Percentiles rank a stretch among this genome's conserved stretches.
Evolutionary conservation across 2,113 vertebrate species (phyloP).

Genomic region (Podocnemis expansa): DNA sequence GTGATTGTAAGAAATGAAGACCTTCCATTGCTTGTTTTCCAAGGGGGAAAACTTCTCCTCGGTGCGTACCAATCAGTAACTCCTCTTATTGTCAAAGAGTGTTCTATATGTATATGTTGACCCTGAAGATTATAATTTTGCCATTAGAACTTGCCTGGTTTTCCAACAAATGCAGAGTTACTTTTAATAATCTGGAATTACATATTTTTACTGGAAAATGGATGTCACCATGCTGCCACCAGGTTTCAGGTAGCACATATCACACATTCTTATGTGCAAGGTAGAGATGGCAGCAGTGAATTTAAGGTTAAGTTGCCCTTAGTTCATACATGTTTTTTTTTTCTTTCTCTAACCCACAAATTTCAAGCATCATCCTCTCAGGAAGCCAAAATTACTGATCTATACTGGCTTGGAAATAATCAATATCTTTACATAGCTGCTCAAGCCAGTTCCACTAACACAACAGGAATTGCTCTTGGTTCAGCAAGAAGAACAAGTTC

Average conservation of each 20-base stretch:
- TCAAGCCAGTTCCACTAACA: neutral
- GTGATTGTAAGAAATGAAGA: neutral
- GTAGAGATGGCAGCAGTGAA: conserved; percentile 8
- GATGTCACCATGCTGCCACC: conserved; percentile 26
- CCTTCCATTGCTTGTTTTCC: neutral
- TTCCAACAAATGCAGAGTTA: neutral
- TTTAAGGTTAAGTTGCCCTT: conserved; percentile 30
- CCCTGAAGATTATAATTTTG: neutral
- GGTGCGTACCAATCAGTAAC: neutral
- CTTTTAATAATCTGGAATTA: conserved; percentile 41
- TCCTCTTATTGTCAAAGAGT: neutral
- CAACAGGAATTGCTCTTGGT: neutral
- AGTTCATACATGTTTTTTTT: neutral
- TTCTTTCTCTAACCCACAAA: neutral
- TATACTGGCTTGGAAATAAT: neutral
- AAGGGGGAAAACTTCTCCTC: neutral
- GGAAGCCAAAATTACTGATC: neutral
- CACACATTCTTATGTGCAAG: conserved; percentile 9
- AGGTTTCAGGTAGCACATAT: conserved; percentile 39
- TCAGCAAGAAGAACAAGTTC: neutral
- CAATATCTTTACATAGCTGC: neutral
- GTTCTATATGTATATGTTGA: neutral
- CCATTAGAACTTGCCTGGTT: neutral
- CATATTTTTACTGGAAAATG: conserved; percentile 4
- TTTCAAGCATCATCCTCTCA: neutral